Conservation (phyloP, 1,140 invertebrate species). For the Bombus picipes region DNA sequence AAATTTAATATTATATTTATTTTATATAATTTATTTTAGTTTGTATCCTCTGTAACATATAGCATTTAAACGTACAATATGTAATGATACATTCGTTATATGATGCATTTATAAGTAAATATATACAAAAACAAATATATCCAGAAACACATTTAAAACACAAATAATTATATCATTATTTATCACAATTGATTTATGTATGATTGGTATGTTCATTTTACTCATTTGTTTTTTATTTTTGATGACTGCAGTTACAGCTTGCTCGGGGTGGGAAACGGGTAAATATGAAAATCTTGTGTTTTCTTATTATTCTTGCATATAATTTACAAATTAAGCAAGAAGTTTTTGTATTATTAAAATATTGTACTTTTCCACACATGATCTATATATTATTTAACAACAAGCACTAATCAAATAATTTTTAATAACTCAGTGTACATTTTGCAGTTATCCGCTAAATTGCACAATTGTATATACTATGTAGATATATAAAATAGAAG, state of each 20-base stretch:
- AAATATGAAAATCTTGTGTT: conserved; percentile 80
- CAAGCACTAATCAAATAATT: conserved; percentile 56
- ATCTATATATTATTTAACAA: conserved; percentile 41
- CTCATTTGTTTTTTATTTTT: conserved; percentile 77
- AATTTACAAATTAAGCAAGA: conserved; percentile 38
- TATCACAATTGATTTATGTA: conserved; percentile 36
- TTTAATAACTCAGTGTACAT: conserved; percentile 23
- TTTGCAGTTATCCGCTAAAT: conserved; percentile 24
- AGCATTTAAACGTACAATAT: background rate
- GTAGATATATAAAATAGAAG: background rate
- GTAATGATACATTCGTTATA: background rate
- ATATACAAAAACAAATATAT: background rate
- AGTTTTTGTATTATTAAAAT: conserved; percentile 43
- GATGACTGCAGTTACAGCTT: conserved; percentile 84
- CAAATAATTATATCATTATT: conserved; percentile 23
- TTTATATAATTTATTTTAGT: conserved; percentile 20
- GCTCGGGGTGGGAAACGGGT: conserved; percentile 84
- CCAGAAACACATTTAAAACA: background rate
- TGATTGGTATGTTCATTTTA: conserved; percentile 68
- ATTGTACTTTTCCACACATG: conserved; percentile 36
- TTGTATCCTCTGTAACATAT: background rate
- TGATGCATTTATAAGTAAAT: background rate
- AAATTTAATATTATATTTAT: conserved; percentile 14
- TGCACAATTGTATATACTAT: conserved; percentile 45
- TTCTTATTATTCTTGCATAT: conserved; percentile 47